These are phyloP conservation scores for Grus americana DNA, from an alignment of 2,113 vertebrate genomes.

Conservation along the genomic window DNA sequence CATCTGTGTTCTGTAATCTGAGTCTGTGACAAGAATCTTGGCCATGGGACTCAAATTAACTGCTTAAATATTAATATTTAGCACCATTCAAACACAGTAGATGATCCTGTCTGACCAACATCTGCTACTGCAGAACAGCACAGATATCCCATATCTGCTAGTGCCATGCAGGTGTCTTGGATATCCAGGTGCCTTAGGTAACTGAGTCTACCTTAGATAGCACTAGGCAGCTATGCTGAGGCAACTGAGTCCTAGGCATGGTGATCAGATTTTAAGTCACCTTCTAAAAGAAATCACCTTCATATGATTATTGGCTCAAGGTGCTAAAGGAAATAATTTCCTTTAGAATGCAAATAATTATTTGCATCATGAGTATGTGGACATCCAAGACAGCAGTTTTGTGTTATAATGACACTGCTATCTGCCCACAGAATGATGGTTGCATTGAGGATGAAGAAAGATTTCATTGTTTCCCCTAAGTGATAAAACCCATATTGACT, in stretches of 20 bases:
- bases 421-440: neutral
- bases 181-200: neutral
- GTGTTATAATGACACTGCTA: neutral
- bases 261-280: neutral
- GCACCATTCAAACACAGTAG: neutral
- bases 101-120: neutral
- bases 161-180: neutral
- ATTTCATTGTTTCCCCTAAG: neutral
- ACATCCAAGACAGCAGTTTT: neutral
- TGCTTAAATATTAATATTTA: neutral
- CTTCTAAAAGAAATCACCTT: neutral
- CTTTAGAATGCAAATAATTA: neutral
- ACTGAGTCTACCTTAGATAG: neutral
- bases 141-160: neutral
- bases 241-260: neutral
- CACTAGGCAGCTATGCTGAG: neutral
- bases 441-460: neutral
- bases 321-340: neutral
- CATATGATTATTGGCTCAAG: neutral
- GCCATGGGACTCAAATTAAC: neutral
- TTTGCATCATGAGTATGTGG: neutral
- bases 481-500: constrained; percentile 5
- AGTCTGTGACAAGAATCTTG: neutral
- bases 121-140: neutral
- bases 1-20: neutral